Percentiles rank a stretch among this genome's conserved stretches.
These are phyloP conservation scores for Apostichopus leukothele DNA, from an alignment of 53 echinoderm and acorn worm genomes.

Conservation along the genomic window DNA sequence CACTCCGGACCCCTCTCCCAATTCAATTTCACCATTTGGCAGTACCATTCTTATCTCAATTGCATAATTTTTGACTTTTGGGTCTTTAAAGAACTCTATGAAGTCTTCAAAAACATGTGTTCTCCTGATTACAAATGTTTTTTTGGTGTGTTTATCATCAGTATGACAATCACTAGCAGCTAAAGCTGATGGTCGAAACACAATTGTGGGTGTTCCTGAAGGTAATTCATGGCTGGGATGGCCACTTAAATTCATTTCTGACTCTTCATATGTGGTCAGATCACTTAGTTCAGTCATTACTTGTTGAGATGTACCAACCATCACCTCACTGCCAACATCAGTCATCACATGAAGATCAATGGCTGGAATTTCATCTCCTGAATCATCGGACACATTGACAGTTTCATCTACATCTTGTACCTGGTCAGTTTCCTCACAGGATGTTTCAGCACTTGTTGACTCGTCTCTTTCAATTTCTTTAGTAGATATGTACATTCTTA, in stretches of 20 bases:
- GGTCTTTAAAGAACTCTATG: conserved; percentile 29
- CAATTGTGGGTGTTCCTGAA: conserved; percentile 23
- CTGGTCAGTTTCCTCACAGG: not conserved
- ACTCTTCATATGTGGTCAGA: not conserved
- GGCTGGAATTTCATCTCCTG: not conserved
- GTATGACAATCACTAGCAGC: not conserved
- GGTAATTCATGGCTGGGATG: not conserved
- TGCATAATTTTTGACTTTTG: not conserved
- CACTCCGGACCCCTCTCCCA: conserved; percentile 50
- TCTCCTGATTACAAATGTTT: not conserved
- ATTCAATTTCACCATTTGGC: conserved; percentile 54
- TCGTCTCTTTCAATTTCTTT: not conserved
- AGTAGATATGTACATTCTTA: not conserved
- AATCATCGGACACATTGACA: not conserved
- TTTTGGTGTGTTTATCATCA: not conserved
- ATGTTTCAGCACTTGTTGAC: not conserved
- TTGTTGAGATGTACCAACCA: not conserved
- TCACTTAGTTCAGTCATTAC: not conserved
- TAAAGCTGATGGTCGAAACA: conserved; percentile 12
- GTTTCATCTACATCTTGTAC: not conserved
- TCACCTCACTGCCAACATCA: not conserved
- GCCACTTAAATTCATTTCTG: conserved; percentile 49
- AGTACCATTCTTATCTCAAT: conserved; percentile 43
- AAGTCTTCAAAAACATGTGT: not conserved
- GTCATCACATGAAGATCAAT: not conserved